Base-by-base conservation (phyloP, 2,888 invertebrate species). In the Belgica antarctica region DNA sequence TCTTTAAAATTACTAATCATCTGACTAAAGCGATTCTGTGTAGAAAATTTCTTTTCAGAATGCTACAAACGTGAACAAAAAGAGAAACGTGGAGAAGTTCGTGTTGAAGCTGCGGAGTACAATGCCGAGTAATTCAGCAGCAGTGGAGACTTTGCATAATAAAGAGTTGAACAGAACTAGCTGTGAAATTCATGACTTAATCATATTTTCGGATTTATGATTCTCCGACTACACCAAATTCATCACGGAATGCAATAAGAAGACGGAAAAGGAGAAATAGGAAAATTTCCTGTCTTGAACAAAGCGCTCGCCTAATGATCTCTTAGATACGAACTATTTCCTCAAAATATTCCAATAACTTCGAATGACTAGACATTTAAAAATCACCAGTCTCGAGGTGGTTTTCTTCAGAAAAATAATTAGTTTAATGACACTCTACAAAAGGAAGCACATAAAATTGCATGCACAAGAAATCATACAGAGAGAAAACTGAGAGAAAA, bases 1-100 rank as follows among this genome's bases (percentile, higher is more conserved):
- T n/a, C n/a, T n/a, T n/a, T n/a, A n/a, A 52, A 52, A 52, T 22
- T 52, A 52, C 52, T 52, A 52, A 52, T 52, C 52, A 52, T 52
- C 52, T 52, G 52, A 52, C 52, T 19, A 22, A 17, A 52, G 12
- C 34, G 12, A 8, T 31, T 31, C 34, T 31, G 5, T n/a, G 52
- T 22, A 22, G 22, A 52, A 22, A 17, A 52, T 52, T 52, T 52
- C 22, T 22, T 52, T n/a, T 41, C 41, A 3, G n/a, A 3, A 4
- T 41, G 12, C 5, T 15, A 41, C 8, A 41, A 10, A 2, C 41
- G 34, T 8, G 34, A 8, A 41, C 41, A 52, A 7, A 52, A n/a
- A 52, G 12, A 52, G 15, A 15, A 52, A 52, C 52, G 17, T 52
- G 52, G 22, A 52, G 52, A n/a, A 52, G n/a, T 52, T 15, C n/a